Conservation (phyloP, 2,888 invertebrate genomes). For the Nesidiocoris tenuis region DNA sequence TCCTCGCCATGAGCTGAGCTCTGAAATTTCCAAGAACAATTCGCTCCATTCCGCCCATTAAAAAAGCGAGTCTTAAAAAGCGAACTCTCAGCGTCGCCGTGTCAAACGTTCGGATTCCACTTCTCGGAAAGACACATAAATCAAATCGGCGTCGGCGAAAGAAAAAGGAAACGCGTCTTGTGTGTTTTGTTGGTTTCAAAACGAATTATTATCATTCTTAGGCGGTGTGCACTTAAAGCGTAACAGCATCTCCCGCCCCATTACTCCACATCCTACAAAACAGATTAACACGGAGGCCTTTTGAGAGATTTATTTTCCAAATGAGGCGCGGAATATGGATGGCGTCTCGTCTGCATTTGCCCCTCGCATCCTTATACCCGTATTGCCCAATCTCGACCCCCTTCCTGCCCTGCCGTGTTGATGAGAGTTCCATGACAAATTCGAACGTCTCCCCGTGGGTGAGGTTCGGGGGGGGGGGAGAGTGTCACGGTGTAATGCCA, state of each 20-base stretch:
- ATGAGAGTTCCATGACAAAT: background rate
- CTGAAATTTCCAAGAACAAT: no score
- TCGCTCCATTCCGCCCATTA: no score
- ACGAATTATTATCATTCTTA: background rate
- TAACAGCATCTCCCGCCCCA: background rate
- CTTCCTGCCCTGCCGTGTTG: background rate
- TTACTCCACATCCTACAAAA: conserved; percentile 6
- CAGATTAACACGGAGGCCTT: conserved; percentile 20
- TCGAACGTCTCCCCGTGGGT: background rate
- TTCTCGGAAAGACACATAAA: no score
- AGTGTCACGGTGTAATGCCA: background rate
- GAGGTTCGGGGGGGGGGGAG: no score
- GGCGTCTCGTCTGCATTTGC: background rate
- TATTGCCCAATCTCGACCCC: no score
- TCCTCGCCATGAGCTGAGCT: no score
- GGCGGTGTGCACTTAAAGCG: background rate
- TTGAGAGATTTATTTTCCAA: conserved; percentile 29
- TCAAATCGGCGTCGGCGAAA: background rate
- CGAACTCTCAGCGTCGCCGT: no score
- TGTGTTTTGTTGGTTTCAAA: no score
- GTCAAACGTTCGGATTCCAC: no score
- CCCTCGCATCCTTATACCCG: no score
- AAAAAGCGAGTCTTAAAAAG: no score
- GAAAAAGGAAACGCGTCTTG: background rate
- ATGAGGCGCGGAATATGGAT: conserved; percentile 29